These are phyloP conservation scores for Epizoanthus stellaris DNA, from an alignment of 92 coral and sea anemone genomes.

Conservation along the genomic window DNA sequence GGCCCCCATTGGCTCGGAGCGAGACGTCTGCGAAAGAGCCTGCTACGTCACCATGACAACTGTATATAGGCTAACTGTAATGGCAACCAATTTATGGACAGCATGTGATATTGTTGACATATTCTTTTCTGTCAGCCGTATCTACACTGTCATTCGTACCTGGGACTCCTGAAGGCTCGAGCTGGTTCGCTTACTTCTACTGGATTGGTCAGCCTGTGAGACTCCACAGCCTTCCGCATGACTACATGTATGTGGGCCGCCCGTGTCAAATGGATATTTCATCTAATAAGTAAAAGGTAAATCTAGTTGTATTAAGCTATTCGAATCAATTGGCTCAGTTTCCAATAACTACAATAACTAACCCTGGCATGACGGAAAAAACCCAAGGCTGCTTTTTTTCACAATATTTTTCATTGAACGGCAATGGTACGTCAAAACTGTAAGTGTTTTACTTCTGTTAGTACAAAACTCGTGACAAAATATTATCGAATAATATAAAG, in stretches of 20 bases:
- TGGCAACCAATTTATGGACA: no score
- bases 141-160: not conserved
- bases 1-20: no score
- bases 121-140: not conserved
- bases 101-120: not conserved
- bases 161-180: conserved; percentile 32
- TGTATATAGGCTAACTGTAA: no score
- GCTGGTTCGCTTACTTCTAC: conserved; percentile 28
- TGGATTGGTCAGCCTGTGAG: conserved; percentile 30
- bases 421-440: no score
- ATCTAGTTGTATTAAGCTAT: not conserved
- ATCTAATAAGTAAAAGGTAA: not conserved
- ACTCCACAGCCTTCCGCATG: conserved; percentile 38
- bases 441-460: no score
- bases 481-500: no score
- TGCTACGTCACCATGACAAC: no score
- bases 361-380: not conserved
- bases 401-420: no score
- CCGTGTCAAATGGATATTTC: conserved; percentile 39
- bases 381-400: no score
- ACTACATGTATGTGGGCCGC: conserved; percentile 24
- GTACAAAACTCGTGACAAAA: no score
- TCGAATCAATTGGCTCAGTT: no score
- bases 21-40: no score
- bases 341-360: not conserved